Evolutionary conservation across 2,888 invertebrate species (phyloP), one percentile per base, ranked within the genome.

Genomic region (Idaea aversata): DNA sequence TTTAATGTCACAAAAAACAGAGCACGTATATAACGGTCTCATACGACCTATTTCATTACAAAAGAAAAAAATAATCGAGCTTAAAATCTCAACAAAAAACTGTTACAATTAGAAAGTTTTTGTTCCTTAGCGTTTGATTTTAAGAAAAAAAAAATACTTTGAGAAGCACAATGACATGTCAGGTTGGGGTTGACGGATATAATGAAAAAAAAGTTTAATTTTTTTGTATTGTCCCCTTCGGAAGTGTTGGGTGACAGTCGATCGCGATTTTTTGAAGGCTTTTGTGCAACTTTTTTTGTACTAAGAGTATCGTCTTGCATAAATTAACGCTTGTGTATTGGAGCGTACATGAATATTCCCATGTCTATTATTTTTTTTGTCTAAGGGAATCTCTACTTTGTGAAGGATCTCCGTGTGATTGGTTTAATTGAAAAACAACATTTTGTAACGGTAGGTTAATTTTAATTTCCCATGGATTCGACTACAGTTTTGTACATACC

Each of bases 91-190:
- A 73, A 79, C 80, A 91, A 92, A 90, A 89, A 91, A 90, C 90
- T 91, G 90, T 89, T 86, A 93, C 93, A 92, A 93, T 93, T 92
- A 93, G 86, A 91, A 80, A 67, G 82, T 89, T 91, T 91, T 91
- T 92, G 90, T 93, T 89, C 88, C 82, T 84, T 81, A 72, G 73
- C 79, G 78, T 79, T 81, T 81, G 78, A 80, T 83, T 84, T 77
- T 73, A 82, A 85, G 81, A 88, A 88, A 88, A 88, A 88, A 84
- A 79, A 88, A 84, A 79, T 78, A 76, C 80, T 86, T 85, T 84
- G 88, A 88, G 88, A 90, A 91, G 90, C 91, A 91, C 92, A 93
- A 91, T 88, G 90, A 88, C 89, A 88, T 82, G 88, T 91, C 90
- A 88, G 85, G 85, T 89, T 86, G 82, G 91, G 88, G 88, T 86